Percentiles rank a stretch among this genome's conserved stretches.
These are phyloP conservation scores for Dendroctonus valens DNA, from an alignment of 1,140 invertebrate genomes.

Conservation along the genomic window DNA sequence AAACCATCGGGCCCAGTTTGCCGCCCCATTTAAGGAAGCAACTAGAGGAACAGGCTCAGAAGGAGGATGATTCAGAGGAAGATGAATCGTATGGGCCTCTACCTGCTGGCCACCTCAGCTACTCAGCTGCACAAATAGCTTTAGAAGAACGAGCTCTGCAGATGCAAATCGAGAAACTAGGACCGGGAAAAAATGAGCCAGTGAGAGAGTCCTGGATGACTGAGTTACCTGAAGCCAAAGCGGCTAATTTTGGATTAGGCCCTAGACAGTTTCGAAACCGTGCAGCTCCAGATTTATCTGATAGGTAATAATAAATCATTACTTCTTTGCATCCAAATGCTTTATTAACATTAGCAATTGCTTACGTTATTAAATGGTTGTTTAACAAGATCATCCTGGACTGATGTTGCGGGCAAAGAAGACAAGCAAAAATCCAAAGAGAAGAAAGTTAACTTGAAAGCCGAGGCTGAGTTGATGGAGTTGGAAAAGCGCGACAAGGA, in stretches of 20 bases:
- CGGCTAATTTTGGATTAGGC: slow-evolving; percentile 69
- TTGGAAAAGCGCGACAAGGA: slow-evolving; percentile 57
- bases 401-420: slow-evolving; percentile 76
- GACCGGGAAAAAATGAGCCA: slow-evolving; percentile 52
- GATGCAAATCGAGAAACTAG: slow-evolving; percentile 64
- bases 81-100: slow-evolving; percentile 68
- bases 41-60: slow-evolving; percentile 6
- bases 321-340: too few relatives aligned
- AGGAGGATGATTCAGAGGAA: slow-evolving; percentile 42
- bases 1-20: slow-evolving; percentile 31
- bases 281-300: slow-evolving; percentile 70
- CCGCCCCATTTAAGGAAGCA: slow-evolving; percentile 34
- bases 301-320: slow-evolving; percentile 55
- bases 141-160: slow-evolving; percentile 73
- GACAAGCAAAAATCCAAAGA: slow-evolving; percentile 52
- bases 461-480: slow-evolving; percentile 53
- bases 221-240: slow-evolving; percentile 77
- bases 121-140: slow-evolving; percentile 59
- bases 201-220: slow-evolving; percentile 86
- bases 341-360: too few relatives aligned
- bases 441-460: slow-evolving; percentile 48
- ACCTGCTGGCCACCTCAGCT: slow-evolving; percentile 53
- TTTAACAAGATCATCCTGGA: slow-evolving; percentile 69
- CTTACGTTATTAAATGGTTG: too few relatives aligned
- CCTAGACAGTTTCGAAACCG: slow-evolving; percentile 71